Evolutionary conservation across 2,888 invertebrate genomes (phyloP).

Genomic region (Zygothrica quintamaculata): DNA sequence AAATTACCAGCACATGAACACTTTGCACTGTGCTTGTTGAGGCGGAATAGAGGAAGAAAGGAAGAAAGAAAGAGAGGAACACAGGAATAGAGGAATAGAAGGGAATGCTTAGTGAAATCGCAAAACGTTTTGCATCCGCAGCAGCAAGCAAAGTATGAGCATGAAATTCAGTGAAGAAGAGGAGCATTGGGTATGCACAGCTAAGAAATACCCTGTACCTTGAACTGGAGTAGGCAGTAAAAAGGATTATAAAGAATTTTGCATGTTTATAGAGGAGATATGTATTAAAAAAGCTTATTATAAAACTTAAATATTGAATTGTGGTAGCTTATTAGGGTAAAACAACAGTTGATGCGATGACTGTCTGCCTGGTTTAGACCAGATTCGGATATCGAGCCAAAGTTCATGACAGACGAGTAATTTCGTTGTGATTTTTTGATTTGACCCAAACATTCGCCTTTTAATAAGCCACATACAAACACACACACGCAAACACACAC

Average conservation of each 20-base stretch:
- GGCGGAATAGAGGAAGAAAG: slow-evolving; percentile 24
- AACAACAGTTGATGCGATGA: too few species aligned
- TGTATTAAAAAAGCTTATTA: too few species aligned
- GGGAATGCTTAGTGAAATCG: slow-evolving; percentile 51
- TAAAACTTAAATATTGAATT: too few species aligned
- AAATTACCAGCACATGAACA: slow-evolving; percentile 66
- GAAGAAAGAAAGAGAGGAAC: too few species aligned
- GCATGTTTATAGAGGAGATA: too few species aligned
- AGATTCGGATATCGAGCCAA: slow-evolving; percentile 53
- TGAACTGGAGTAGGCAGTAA: too few species aligned
- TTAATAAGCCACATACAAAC: slow-evolving; percentile 21
- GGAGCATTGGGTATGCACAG: slow-evolving; percentile 2
- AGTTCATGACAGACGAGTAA: slow-evolving; percentile 79
- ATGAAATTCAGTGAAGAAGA: slow-evolving; percentile 9
- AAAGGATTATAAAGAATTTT: too few species aligned
- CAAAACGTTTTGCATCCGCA: slow-evolving; percentile 72
- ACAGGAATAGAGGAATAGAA: too few species aligned
- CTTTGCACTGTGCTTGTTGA: slow-evolving; percentile 56
- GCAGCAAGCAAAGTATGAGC: slow-evolving; percentile 28
- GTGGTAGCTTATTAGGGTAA: too few species aligned
- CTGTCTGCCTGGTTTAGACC: neutral
- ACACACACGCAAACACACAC: slow-evolving; percentile 9
- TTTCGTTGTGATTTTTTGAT: slow-evolving; percentile 80
- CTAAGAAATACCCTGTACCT: slow-evolving; percentile 1
- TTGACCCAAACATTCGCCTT: slow-evolving; percentile 70